phyloP scores from a whole-genome alignment of 2,888 invertebrate genomes.

The Rhagonycha fulva region DNA sequence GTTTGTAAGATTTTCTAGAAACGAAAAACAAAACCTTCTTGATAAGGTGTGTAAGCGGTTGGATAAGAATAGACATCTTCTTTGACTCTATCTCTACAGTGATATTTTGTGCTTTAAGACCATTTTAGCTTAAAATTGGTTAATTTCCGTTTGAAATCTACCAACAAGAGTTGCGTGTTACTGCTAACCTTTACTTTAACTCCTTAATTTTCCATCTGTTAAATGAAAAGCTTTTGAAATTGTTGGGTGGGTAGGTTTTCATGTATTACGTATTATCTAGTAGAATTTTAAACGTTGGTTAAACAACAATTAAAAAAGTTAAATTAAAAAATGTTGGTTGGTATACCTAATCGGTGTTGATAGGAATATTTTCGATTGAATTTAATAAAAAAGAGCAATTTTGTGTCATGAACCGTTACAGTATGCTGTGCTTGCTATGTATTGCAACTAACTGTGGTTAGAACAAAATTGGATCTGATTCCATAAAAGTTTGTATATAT shows the following conservation, averaged over 20 bases:
- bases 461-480: neutral
- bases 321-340: neutral
- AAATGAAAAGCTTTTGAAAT: conserved; percentile 21
- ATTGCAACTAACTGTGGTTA: neutral
- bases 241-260: conserved; percentile 2
- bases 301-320: neutral
- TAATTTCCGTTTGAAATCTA: conserved; percentile 35
- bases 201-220: conserved; percentile 19
- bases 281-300: neutral
- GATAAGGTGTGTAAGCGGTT: conserved; percentile 23
- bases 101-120: conserved; percentile 29
- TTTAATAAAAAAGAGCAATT: neutral
- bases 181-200: conserved; percentile 31
- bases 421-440: neutral
- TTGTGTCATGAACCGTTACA: neutral
- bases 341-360: neutral
- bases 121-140: conserved; percentile 34
- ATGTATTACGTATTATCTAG: neutral
- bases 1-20: conserved; percentile 22
- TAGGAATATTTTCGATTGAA: neutral
- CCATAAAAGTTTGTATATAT: neutral
- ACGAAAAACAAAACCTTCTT: conserved; percentile 20
- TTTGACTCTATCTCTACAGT: conserved; percentile 22
- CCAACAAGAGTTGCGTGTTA: conserved; percentile 33
- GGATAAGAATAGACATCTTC: conserved; percentile 25